These are phyloP conservation scores for Drosophila mettleri DNA, from an alignment of 2,888 invertebrate genomes.

Conservation along the genomic window DNA sequence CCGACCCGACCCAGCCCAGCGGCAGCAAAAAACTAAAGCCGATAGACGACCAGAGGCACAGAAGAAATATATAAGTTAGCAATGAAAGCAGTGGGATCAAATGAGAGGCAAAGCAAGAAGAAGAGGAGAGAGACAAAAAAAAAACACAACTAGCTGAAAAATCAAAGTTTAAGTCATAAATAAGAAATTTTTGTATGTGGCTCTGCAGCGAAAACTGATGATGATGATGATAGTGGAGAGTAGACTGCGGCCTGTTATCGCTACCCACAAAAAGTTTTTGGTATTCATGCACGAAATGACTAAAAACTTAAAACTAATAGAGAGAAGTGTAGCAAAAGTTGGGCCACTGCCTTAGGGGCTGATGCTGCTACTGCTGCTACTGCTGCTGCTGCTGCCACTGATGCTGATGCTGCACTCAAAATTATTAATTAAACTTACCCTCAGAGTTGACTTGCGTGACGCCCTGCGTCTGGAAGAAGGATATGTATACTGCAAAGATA, in stretches of 20 bases:
- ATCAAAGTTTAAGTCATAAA: constrained; percentile 75
- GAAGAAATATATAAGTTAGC: constrained; percentile 2
- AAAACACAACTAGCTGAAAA: constrained; percentile 35
- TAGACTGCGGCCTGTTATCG: constrained; percentile 70
- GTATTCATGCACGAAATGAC: constrained; percentile 77
- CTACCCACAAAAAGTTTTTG: constrained; percentile 64
- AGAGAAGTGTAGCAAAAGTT: constrained; percentile 73
- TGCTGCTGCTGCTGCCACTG: constrained; percentile 29
- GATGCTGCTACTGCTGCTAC: constrained; percentile 16
- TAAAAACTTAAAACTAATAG: constrained; percentile 78
- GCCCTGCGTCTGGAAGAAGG: constrained; percentile 78
- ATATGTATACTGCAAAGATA: constrained; percentile 79
- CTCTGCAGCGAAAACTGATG: constrained; percentile 22
- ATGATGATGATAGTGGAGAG: constrained; percentile 64
- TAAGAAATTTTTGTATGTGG: constrained; percentile 57
- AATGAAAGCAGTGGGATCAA: background rate
- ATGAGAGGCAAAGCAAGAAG: background rate
- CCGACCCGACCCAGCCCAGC: constrained; percentile 17
- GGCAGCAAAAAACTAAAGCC: constrained; percentile 35
- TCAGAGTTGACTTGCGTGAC: constrained; percentile 82
- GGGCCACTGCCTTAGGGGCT: constrained; percentile 34
- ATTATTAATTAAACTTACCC: constrained; percentile 84
- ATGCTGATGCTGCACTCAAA: constrained; percentile 58
- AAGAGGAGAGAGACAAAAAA: background rate
- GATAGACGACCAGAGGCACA: constrained; percentile 10